Percentiles rank a stretch among this genome's conserved stretches.
Conservation (phyloP, 2,113 vertebrate genomes). For the Hassar affinis region DNA sequence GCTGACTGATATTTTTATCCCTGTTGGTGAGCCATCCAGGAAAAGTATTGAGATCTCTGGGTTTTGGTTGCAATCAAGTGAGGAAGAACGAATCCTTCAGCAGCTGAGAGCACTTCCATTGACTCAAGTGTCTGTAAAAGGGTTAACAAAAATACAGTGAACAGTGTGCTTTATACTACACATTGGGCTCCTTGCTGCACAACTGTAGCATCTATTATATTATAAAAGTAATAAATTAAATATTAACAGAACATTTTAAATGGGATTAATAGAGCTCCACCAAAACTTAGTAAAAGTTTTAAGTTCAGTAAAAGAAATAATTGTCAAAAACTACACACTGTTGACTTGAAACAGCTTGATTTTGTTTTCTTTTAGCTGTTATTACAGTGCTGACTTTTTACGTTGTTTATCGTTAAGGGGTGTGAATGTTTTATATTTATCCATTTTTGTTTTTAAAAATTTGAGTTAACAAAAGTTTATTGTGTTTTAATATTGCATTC, state of each 20-base stretch:
- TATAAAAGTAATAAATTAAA: not conserved
- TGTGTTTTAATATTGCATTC: not conserved
- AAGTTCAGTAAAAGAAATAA: no score
- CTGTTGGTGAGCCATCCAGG: conserved; percentile 11
- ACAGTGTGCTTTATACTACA: not conserved
- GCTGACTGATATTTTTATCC: conserved; percentile 54
- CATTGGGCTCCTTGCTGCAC: not conserved
- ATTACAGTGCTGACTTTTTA: not conserved
- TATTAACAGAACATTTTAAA: not conserved
- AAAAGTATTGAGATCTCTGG: conserved; percentile 35
- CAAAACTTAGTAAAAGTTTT: no score
- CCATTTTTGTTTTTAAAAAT: not conserved
- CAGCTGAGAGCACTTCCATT: conserved; percentile 21
- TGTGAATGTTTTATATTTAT: not conserved
- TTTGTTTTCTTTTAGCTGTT: not conserved
- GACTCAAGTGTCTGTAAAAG: not conserved
- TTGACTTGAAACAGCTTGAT: not conserved
- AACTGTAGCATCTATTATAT: not conserved
- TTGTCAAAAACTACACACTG: not conserved
- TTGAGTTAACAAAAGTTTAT: not conserved
- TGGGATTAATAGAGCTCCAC: not conserved
- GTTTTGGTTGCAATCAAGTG: conserved; percentile 41
- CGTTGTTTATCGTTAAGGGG: not conserved
- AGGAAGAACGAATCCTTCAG: not conserved
- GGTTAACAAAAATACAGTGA: not conserved